Evolutionary conservation across 1,140 invertebrate species (phyloP), one percentile per base, ranked within the genome.

Genomic region (Cephus cinctus): DNA sequence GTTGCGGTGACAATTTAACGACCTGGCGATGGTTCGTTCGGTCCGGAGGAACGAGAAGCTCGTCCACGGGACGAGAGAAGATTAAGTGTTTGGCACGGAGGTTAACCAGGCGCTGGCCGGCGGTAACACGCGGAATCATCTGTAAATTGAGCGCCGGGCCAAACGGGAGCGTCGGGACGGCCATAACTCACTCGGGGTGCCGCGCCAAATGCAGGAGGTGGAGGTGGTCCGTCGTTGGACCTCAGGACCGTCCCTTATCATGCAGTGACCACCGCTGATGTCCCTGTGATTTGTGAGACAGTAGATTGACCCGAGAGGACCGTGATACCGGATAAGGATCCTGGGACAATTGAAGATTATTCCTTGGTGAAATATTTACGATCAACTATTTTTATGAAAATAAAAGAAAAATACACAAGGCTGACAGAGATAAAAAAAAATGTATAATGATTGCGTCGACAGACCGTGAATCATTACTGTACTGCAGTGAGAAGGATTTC

Each of bases 51-150:
- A n/a, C n/a, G n/a, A n/a, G n/a, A n/a, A n/a, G 47, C 27, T 43
- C 45, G 59, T 56, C 55, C 57, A 50, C 50, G 44, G 54, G 49
- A 57, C 59, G 57, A 54, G 59, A 72, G 71, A 80, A 80, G 78
- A 80, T 79, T 76, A 77, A 80, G 77, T 76, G 76, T 67, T 69
- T 63, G 63, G 61, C 63, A 58, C 59, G 67, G 68, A 74, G 67
- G 71, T 73, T 73, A 74, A 72, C 69, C 73, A 65, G 63, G 50
- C 69, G 61, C 63, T 70, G 71, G 70, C 65, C 67, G 63, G 68
- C 61, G 74, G 76, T 77, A 77, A 76, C 77, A 77, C 75, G 72
- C 71, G 69, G 75, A 78, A 80, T 79, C 75, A 76, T 80, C 76
- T 78, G 78, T 77, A 78, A 80, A 80, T 79, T 76, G 77, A 79